These are phyloP conservation scores for Melanotaenia boesemani DNA, from an alignment of 2,797 vertebrate species.

Conservation along the genomic window DNA sequence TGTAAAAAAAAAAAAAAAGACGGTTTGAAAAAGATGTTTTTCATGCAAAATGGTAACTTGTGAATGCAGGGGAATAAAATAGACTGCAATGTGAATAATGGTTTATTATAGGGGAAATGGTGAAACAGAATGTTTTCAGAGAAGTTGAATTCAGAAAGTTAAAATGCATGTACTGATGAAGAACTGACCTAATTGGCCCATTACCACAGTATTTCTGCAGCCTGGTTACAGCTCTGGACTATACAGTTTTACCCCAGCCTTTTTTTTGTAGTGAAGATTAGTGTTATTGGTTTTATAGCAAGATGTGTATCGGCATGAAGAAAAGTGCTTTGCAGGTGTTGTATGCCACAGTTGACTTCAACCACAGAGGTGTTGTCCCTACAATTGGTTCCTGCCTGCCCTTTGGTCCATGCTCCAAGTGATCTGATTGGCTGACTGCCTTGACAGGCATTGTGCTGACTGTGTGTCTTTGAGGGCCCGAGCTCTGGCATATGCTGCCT, in stretches of 20 bases:
- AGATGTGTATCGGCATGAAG: background rate
- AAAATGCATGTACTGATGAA: background rate
- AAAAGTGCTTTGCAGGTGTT: slow-evolving; percentile 19
- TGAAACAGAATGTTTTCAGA: background rate
- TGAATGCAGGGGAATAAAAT: no score
- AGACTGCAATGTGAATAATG: background rate
- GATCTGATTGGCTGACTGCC: slow-evolving; percentile 65
- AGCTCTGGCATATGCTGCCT: slow-evolving; percentile 67
- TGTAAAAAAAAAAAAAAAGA: no score
- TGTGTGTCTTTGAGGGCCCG: slow-evolving; percentile 78
- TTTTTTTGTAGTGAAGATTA: background rate
- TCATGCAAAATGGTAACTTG: no score
- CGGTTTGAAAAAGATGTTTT: no score
- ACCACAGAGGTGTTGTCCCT: slow-evolving; percentile 28
- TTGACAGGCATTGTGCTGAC: slow-evolving; percentile 83
- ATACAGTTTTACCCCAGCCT: background rate
- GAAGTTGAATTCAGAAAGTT: no score
- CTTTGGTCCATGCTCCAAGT: slow-evolving; percentile 50
- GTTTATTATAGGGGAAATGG: background rate
- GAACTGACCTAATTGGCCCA: background rate
- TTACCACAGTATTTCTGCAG: background rate
- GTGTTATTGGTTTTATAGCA: background rate
- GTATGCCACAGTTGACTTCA: slow-evolving; percentile 20
- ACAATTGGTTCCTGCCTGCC: slow-evolving; percentile 61
- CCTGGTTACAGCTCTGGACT: background rate